phyloP scores from a whole-genome alignment of 2,797 vertebrate species.

The Microhierax caerulescens region DNA sequence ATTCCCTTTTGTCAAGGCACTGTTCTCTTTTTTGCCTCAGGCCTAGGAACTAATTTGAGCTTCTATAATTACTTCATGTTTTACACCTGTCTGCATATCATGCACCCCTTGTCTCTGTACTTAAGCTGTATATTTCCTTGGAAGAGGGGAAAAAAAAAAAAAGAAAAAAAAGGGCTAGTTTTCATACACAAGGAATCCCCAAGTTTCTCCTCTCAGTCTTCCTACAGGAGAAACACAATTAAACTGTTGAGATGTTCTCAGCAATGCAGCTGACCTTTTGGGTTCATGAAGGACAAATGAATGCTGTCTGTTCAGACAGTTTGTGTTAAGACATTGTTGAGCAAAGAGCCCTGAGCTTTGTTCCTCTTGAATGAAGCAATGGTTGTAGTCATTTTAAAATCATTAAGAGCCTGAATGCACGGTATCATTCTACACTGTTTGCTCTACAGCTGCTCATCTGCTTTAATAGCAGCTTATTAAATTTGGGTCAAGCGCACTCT shows the following conservation, averaged over 20 bases:
- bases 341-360: constrained; percentile 80
- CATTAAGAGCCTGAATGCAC: constrained; percentile 85
- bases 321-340: constrained; percentile 81
- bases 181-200: constrained; percentile 64
- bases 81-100: constrained; percentile 99
- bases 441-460: constrained; percentile 85
- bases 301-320: constrained; percentile 78
- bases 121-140: constrained; percentile 79
- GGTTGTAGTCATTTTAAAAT: constrained; percentile 91
- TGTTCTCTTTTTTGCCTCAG: constrained; percentile 88
- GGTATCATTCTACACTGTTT: constrained; percentile 79
- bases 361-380: constrained; percentile 81
- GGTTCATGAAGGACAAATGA: constrained; percentile 81
- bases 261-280: constrained; percentile 76
- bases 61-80: constrained; percentile 97
- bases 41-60: constrained; percentile 97
- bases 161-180: constrained; percentile 35
- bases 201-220: constrained; percentile 65
- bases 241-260: constrained; percentile 76
- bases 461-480: constrained; percentile 85
- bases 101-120: constrained; percentile 83
- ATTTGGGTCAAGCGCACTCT: constrained; percentile 83
- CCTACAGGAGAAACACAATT: constrained; percentile 74
- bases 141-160: neutral
- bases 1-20: constrained; percentile 89